A percentile compares a stretch with the other conserved stretches of the same genome.
These are phyloP conservation scores for Ginglymostoma cirratum DNA, from an alignment of 2,113 vertebrate species.

Conservation along the genomic window DNA sequence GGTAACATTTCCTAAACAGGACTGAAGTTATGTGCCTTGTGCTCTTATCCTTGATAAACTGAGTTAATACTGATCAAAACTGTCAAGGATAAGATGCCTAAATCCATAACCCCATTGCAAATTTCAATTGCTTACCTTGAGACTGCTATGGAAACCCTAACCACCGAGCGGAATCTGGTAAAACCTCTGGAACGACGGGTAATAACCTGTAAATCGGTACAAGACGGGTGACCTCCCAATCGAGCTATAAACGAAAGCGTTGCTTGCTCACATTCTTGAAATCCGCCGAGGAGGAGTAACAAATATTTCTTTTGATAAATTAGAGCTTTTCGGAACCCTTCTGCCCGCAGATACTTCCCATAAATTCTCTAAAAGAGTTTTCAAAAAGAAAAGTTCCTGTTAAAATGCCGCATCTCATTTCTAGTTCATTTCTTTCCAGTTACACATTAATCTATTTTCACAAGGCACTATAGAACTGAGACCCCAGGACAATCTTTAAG, in stretches of 20 bases:
- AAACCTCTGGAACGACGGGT: conserved; percentile 64
- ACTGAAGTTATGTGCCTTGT: not conserved
- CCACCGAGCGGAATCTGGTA: conserved; percentile 79
- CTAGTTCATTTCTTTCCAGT: not conserved
- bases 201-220: conserved; percentile 57
- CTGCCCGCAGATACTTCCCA: conserved; percentile 81
- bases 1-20: not conserved
- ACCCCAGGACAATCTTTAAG: not conserved
- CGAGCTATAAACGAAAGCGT: conserved; percentile 76
- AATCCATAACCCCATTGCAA: not conserved
- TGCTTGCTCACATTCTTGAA: conserved; percentile 93
- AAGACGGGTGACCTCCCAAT: conserved; percentile 74
- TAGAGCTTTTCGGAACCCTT: conserved; percentile 93
- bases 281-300: conserved; percentile 83
- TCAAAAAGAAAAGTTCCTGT: conserved; percentile 35
- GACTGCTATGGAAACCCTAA: conserved; percentile 81
- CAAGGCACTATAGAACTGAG: not conserved
- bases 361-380: conserved; percentile 72
- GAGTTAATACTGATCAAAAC: not conserved
- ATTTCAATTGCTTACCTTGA: conserved; percentile 63
- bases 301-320: conserved; percentile 97
- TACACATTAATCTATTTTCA: not conserved
- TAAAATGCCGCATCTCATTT: conserved; percentile 13
- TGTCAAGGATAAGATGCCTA: too few species aligned
- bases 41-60: not conserved